A percentile compares a stretch with the other conserved stretches of the same genome.
Evolutionary conservation across 2,797 vertebrate genomes (phyloP).

Genomic region (Acrocephalus scirpaceus): DNA sequence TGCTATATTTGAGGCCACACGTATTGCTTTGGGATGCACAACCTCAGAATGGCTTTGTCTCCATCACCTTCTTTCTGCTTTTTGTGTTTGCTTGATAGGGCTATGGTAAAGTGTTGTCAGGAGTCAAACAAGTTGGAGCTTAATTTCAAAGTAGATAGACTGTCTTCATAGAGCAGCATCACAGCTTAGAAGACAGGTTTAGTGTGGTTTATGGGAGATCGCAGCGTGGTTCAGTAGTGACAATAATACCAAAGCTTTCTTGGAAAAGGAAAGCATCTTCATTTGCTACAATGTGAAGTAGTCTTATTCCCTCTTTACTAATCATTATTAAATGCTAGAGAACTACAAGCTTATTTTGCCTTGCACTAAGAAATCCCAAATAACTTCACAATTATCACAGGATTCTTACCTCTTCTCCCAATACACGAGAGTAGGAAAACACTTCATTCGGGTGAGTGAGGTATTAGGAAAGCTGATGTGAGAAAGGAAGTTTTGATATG

Average conservation of each 20-base stretch:
- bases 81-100: background rate
- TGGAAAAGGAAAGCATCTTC: background rate
- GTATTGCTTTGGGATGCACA: background rate
- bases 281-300: background rate
- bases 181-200: background rate
- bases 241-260: background rate
- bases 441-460: background rate
- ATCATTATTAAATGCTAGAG: background rate
- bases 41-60: background rate
- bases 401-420: background rate
- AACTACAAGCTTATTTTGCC: background rate
- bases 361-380: background rate
- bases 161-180: background rate
- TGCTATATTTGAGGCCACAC: background rate
- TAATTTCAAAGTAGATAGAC: background rate
- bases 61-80: background rate
- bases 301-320: background rate
- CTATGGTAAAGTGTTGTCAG: background rate
- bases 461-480: background rate
- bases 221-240: background rate
- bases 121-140: background rate
- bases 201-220: background rate
- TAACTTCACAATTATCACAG: background rate
- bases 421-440: background rate
- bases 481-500: background rate